Base-by-base conservation (phyloP, 2,113 vertebrate genomes). In the Ceratotherium simum region DNA sequence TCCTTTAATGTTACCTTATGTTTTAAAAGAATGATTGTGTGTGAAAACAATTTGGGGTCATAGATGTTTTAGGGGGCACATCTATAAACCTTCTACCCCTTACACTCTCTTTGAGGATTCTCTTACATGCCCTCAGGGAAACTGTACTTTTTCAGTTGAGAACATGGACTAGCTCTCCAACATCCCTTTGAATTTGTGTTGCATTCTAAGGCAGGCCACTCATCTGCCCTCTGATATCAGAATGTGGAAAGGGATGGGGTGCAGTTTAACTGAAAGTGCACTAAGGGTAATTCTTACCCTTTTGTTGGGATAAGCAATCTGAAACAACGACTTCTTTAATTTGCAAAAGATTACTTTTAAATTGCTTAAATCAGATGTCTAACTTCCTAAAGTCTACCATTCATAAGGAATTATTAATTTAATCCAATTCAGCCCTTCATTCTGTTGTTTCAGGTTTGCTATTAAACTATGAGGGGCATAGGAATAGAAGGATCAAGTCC, bases 281-380 rank as follows among this genome's bases (percentile, higher is more conserved):
- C 3, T n/a, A 42, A 69, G 13, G 17, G 9, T 23, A 76, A 17
- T 80, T 79, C 33, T 90, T 82, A 80, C n/a, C 17, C n/a, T 79
- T 91, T 69, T 6, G 8, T 76, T 82, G 60, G 23, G 9, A 23
- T 67, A 31, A 76, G 60, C 78, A 95, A 75, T n/a, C 60, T 21
- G 14, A 91, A 16, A 60, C 58, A 70, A 79, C 14, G 46, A 46
- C 29, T 75, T 91, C 18, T n/a, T 81, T 89, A 18, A 72, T 62
- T 89, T 84, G 31, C 12, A 72, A 96, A 93, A 54, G 46, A 79
- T 93, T 48, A 69, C 4, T 62, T 88, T 79, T 76, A 76, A 96
- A 69, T 76, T 80, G 14, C 46, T 97, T 78, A 89, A 83, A 93
- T 91, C 23, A 46, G 78, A 78, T 16, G 3, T 64, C 21, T 67